phyloP scores from a whole-genome alignment of 1,140 invertebrate species.

The Cherax destructor region DNA sequence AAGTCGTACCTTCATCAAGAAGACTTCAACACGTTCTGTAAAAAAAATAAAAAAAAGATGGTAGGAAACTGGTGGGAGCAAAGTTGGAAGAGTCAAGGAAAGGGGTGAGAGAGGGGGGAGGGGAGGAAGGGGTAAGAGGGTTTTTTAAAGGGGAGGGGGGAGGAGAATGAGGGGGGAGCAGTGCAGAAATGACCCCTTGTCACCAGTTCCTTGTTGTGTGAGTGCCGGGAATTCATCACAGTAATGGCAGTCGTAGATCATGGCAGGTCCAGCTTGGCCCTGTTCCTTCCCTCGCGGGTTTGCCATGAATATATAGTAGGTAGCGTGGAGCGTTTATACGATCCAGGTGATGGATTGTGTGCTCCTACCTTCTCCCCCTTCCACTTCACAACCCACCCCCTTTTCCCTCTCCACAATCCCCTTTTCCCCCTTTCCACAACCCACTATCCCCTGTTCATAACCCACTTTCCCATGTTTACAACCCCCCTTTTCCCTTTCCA shows the following conservation, averaged over 20 bases:
- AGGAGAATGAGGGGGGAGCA: not conserved
- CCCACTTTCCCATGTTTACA: too few species aligned
- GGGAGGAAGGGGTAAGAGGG: not conserved
- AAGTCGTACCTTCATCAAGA: too few species aligned
- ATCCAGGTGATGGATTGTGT: conserved; percentile 3
- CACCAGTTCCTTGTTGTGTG: conserved; percentile 50
- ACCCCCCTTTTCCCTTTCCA: too few species aligned
- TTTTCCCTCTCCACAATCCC: too few species aligned
- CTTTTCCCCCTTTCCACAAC: too few species aligned
- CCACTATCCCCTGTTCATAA: too few species aligned
- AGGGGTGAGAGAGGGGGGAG: not conserved
- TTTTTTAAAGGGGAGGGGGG: not conserved
- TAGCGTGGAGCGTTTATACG: conserved; percentile 14
- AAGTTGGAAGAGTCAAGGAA: not conserved
- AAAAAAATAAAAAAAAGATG: not conserved
- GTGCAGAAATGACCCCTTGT: conserved; percentile 22
- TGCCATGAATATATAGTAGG: conserved; percentile 51
- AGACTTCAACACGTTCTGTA: too few species aligned
- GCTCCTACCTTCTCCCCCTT: too few species aligned
- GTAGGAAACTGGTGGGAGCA: not conserved
- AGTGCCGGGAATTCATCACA: conserved; percentile 44
- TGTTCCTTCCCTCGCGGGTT: conserved; percentile 24
- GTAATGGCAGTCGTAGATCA: conserved; percentile 51
- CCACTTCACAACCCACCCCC: too few species aligned
- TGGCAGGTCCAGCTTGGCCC: conserved; percentile 30